A percentile compares a stretch with the other conserved stretches of the same genome.
These are phyloP conservation scores for Chymomyza caudatula DNA, from an alignment of 2,888 invertebrate genomes.

Conservation along the genomic window DNA sequence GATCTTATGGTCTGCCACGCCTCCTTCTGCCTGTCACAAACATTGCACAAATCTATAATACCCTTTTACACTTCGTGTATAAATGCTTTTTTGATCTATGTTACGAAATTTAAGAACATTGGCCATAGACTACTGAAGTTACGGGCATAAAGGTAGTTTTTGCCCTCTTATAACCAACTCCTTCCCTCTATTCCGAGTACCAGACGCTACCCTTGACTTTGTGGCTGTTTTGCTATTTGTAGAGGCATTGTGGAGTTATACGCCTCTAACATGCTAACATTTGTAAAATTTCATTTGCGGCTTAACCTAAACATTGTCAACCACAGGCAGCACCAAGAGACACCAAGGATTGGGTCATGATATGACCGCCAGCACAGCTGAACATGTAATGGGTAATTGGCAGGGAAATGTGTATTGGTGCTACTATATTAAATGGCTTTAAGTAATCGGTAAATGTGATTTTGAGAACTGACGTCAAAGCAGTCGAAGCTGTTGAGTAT, in stretches of 20 bases:
- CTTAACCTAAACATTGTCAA: conserved; percentile 6
- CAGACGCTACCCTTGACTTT: background rate
- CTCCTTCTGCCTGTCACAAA: too few relatives aligned
- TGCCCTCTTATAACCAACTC: too few relatives aligned
- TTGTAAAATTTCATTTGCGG: conserved; percentile 30
- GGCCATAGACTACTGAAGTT: too few relatives aligned
- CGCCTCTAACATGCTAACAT: conserved; percentile 23
- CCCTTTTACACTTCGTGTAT: too few relatives aligned
- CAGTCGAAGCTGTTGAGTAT: background rate
- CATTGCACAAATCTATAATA: too few relatives aligned
- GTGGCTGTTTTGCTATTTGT: background rate
- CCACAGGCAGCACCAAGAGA: background rate
- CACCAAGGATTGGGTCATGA: background rate
- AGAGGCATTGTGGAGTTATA: background rate
- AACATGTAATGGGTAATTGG: background rate
- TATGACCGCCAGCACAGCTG: background rate
- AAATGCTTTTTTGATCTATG: too few relatives aligned
- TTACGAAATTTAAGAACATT: too few relatives aligned
- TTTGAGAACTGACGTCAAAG: background rate
- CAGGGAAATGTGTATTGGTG: too few relatives aligned
- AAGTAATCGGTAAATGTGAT: background rate
- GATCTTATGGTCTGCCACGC: too few relatives aligned
- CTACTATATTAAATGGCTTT: background rate
- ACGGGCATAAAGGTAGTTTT: too few relatives aligned
- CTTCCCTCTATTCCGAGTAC: background rate